Conservation (phyloP, 2,888 invertebrate species). For the Eupithecia vulgata region DNA sequence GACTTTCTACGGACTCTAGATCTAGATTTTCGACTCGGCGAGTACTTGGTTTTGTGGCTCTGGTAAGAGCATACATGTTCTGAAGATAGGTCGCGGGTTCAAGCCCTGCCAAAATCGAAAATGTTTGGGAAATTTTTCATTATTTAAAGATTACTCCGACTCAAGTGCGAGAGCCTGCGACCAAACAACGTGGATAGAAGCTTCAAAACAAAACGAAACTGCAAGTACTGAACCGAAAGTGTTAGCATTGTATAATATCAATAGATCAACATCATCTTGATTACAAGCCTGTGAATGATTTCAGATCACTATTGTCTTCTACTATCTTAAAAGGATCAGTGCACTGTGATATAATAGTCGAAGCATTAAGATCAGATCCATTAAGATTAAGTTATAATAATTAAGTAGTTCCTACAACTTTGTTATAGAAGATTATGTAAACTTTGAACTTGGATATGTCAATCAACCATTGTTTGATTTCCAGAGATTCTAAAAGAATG, state of each 20-base stretch:
- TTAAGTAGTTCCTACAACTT: conserved; percentile 19
- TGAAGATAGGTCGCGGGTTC: too few species aligned
- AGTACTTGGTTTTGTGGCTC: too few species aligned
- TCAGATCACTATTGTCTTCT: conserved; percentile 39
- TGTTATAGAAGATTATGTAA: neutral
- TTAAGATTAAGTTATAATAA: conserved; percentile 44
- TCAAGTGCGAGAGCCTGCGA: too few species aligned
- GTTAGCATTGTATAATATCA: conserved; percentile 20
- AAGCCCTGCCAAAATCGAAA: too few species aligned
- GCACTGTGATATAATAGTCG: conserved; percentile 44
- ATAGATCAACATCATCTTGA: conserved; percentile 38
- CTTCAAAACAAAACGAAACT: neutral
- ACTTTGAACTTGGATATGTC: neutral
- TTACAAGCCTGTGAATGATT: conserved; percentile 39
- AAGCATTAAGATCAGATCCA: conserved; percentile 36
- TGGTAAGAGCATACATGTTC: too few species aligned
- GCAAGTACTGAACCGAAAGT: conserved; percentile 13
- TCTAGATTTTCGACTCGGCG: too few species aligned
- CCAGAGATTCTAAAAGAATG: neutral
- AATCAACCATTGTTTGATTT: neutral
- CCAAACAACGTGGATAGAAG: neutral
- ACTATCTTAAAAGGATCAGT: conserved; percentile 55
- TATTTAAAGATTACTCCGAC: too few species aligned
- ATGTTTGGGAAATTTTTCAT: too few species aligned
- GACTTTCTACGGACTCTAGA: too few species aligned